phyloP scores from a whole-genome alignment of 2,888 invertebrate species.

The Oxystoma pomonae region DNA sequence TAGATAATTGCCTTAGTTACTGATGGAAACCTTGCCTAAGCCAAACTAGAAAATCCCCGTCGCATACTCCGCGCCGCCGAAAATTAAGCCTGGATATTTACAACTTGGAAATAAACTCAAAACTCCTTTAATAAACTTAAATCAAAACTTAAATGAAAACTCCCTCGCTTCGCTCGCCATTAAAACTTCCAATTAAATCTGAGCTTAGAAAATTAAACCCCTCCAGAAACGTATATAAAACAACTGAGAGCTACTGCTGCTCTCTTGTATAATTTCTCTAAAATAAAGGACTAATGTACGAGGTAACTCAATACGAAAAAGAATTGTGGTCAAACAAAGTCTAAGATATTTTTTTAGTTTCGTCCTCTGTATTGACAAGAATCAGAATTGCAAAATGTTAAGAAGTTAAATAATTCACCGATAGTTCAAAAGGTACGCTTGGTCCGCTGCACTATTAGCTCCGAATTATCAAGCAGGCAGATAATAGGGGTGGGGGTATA shows the following conservation, averaged over 20 bases:
- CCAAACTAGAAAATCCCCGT: too few relatives aligned
- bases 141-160: background rate
- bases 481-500: too few relatives aligned
- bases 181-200: conserved; percentile 22
- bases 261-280: background rate
- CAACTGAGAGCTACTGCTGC: background rate
- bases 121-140: background rate
- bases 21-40: too few relatives aligned
- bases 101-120: background rate
- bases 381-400: too few relatives aligned
- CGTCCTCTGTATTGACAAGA: too few relatives aligned
- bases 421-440: too few relatives aligned
- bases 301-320: background rate
- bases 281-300: background rate
- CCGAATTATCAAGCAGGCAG: too few relatives aligned
- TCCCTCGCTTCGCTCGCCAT: conserved; percentile 18
- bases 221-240: background rate
- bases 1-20: too few relatives aligned
- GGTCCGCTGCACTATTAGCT: too few relatives aligned
- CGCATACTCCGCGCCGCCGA: background rate
- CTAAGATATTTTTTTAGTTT: too few relatives aligned
- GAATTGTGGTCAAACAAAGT: too few relatives aligned
- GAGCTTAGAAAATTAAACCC: conserved; percentile 23
- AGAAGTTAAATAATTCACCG: too few relatives aligned
- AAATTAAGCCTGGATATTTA: background rate